Conservation (phyloP, 2,113 vertebrate species). For the Heliornis fulica region DNA sequence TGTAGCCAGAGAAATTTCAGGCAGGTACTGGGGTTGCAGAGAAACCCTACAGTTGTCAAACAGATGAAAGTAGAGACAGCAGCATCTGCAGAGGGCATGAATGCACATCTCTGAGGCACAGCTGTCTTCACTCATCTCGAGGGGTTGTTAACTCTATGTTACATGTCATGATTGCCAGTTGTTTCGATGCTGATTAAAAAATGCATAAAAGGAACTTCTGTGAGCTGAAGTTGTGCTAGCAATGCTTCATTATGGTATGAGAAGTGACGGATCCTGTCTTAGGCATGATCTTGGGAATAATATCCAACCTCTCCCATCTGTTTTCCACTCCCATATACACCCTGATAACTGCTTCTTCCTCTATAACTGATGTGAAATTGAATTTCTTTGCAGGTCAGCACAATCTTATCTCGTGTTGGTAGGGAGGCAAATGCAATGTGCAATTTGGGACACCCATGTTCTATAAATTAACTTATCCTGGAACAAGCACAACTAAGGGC, state of each 20-base stretch:
- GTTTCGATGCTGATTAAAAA: constrained; percentile 8
- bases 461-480: background rate
- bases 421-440: background rate
- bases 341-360: background rate
- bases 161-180: background rate
- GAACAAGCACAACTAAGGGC: background rate
- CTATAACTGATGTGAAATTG: background rate
- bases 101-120: background rate
- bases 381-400: background rate
- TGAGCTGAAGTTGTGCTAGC: background rate
- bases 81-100: constrained; percentile 36
- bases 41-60: background rate
- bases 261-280: background rate
- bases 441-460: background rate
- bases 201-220: background rate
- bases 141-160: background rate
- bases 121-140: constrained; percentile 29
- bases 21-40: background rate
- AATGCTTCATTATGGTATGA: background rate
- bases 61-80: background rate
- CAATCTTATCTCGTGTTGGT: background rate
- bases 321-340: background rate
- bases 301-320: background rate
- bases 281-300: background rate
- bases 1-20: background rate